These are phyloP conservation scores for Yponomeuta evonymella DNA, from an alignment of 2,888 invertebrate genomes.

Conservation along the genomic window DNA sequence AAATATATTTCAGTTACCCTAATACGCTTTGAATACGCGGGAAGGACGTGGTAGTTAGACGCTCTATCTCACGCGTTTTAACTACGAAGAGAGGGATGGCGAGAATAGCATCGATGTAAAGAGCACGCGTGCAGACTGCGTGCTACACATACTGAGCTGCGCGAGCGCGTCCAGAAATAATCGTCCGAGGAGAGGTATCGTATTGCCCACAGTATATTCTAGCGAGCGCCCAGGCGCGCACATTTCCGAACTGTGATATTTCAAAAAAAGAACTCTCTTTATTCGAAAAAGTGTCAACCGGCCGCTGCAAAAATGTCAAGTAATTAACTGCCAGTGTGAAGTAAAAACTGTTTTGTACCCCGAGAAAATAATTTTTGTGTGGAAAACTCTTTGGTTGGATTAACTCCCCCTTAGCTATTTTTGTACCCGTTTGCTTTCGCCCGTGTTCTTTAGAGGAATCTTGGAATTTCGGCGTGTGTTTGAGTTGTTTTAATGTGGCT, in stretches of 20 bases:
- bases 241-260: constrained; percentile 56
- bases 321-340: constrained; percentile 14
- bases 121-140: no score
- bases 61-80: no score
- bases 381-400: constrained; percentile 9
- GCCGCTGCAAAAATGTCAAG: constrained; percentile 34
- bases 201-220: constrained; percentile 59
- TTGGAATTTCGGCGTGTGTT: constrained; percentile 12
- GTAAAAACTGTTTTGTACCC: not conserved
- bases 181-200: constrained; percentile 53
- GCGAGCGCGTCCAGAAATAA: constrained; percentile 62
- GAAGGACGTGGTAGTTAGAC: no score
- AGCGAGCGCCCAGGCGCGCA: constrained; percentile 42
- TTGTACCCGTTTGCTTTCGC: constrained; percentile 6
- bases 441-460: constrained; percentile 9
- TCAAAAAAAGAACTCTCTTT: constrained; percentile 34
- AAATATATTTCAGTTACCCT: constrained; percentile 41
- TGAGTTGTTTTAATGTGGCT: constrained; percentile 37
- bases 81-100: no score
- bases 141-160: constrained; percentile 22
- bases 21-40: no score
- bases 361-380: constrained; percentile 36
- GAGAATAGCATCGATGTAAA: no score
- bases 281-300: constrained; percentile 32
- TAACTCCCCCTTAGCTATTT: constrained; percentile 6